These are phyloP conservation scores for Micoletzkya japonica DNA, from an alignment of 2,888 invertebrate species.

Conservation along the genomic window DNA sequence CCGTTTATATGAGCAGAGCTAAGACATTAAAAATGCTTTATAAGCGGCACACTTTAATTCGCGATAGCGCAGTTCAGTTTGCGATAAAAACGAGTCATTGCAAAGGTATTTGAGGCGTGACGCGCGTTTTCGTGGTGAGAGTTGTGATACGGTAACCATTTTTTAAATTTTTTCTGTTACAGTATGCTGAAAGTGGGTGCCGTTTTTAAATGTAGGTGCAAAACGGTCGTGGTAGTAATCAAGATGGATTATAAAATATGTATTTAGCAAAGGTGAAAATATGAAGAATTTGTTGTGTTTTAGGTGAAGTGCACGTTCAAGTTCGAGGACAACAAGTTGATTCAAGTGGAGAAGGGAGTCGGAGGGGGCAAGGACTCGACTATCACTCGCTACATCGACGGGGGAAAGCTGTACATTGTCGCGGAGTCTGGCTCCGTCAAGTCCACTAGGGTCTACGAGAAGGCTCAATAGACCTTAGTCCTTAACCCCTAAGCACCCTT, in stretches of 20 bases:
- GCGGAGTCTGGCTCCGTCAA: slow-evolving; percentile 43
- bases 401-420: slow-evolving; percentile 51
- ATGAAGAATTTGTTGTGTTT: background rate
- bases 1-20: too few relatives aligned
- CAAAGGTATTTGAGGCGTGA: background rate
- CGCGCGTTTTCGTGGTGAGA: too few relatives aligned
- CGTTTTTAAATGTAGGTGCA: too few relatives aligned
- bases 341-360: slow-evolving; percentile 52
- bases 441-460: slow-evolving; percentile 53
- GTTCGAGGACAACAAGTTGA: slow-evolving; percentile 52
- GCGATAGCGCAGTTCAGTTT: too few relatives aligned
- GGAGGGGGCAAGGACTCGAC: slow-evolving; percentile 51
- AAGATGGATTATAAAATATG: background rate
- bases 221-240: too few relatives aligned
- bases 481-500: too few relatives aligned
- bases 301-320: slow-evolving; percentile 49
- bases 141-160: too few relatives aligned
- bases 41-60: too few relatives aligned
- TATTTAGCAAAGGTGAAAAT: background rate
- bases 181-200: too few relatives aligned
- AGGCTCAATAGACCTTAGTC: slow-evolving; percentile 28
- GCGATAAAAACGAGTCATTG: too few relatives aligned
- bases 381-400: slow-evolving; percentile 51
- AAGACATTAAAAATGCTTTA: too few relatives aligned
- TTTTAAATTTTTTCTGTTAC: too few relatives aligned